Evolutionary conservation across 1,140 invertebrate genomes (phyloP).

Genomic region (Microplitis demolitor): DNA sequence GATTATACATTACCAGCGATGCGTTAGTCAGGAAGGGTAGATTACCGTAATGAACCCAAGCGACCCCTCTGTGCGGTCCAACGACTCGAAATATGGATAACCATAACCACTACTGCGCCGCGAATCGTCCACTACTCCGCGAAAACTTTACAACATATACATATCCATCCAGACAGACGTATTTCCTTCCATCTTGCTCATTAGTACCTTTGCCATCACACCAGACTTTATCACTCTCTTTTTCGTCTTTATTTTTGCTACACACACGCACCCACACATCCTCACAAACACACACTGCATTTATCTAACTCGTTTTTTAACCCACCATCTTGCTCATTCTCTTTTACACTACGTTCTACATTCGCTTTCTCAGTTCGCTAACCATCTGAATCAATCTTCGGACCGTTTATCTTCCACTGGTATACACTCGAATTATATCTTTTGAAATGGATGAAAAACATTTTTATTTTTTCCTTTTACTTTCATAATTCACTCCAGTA

Average conservation of each 20-base stretch:
- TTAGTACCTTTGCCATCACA: no score
- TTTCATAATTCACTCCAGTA: not conserved
- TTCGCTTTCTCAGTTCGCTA: not conserved
- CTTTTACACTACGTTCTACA: not conserved
- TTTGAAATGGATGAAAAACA: conserved; percentile 9
- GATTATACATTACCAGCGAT: conserved; percentile 54
- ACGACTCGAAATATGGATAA: conserved; percentile 52
- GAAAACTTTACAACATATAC: conserved; percentile 5
- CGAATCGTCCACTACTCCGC: conserved; percentile 17
- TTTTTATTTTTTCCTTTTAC: not conserved
- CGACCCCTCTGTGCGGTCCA: conserved; percentile 45
- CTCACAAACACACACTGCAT: not conserved
- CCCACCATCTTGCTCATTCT: not conserved
- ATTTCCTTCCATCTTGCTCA: conserved; percentile 2
- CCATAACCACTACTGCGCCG: conserved; percentile 26
- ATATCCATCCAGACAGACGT: not conserved
- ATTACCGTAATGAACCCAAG: conserved; percentile 52
- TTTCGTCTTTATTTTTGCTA: not conserved
- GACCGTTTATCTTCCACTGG: conserved; percentile 14
- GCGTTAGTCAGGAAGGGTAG: conserved; percentile 52
- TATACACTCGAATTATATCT: conserved; percentile 13
- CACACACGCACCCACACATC: not conserved
- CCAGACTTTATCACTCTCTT: not conserved
- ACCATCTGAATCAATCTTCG: conserved; percentile 20
- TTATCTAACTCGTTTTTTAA: not conserved